phyloP scores from a whole-genome alignment of 2,797 vertebrate genomes.

The Semotilus atromaculatus region DNA sequence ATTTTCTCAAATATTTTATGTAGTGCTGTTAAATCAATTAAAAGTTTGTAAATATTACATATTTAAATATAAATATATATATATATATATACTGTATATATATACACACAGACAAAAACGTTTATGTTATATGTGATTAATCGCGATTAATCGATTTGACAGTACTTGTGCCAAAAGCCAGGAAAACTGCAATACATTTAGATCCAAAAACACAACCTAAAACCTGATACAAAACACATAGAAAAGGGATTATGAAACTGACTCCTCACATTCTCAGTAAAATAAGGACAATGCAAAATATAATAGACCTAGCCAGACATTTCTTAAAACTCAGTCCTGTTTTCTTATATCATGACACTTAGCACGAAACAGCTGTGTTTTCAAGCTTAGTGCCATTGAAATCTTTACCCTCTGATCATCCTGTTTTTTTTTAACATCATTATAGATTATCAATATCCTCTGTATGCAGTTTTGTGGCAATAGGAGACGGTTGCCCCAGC shows the following conservation, averaged over 20 bases:
- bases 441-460: constrained; percentile 93
- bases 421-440: constrained; percentile 76
- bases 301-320: not conserved
- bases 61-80: too few species aligned
- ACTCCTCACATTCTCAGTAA: not conserved
- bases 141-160: not conserved
- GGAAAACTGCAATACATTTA: not conserved
- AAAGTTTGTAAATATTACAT: not conserved
- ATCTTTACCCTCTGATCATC: constrained; percentile 83
- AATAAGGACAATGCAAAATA: not conserved
- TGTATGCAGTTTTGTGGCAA: constrained; percentile 81
- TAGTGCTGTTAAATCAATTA: not conserved
- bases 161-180: too few species aligned
- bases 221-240: not conserved
- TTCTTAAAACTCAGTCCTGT: not conserved
- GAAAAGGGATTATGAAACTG: not conserved
- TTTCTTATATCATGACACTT: constrained; percentile 30
- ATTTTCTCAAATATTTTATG: not conserved
- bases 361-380: constrained; percentile 71
- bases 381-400: constrained; percentile 75
- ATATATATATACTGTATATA: too few species aligned
- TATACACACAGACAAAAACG: fast-evolving
- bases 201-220: not conserved
- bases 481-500: constrained; percentile 84
- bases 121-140: not conserved